Base-by-base conservation (phyloP, 2,888 invertebrate species). In the Ichneumoninae sp. region DNA sequence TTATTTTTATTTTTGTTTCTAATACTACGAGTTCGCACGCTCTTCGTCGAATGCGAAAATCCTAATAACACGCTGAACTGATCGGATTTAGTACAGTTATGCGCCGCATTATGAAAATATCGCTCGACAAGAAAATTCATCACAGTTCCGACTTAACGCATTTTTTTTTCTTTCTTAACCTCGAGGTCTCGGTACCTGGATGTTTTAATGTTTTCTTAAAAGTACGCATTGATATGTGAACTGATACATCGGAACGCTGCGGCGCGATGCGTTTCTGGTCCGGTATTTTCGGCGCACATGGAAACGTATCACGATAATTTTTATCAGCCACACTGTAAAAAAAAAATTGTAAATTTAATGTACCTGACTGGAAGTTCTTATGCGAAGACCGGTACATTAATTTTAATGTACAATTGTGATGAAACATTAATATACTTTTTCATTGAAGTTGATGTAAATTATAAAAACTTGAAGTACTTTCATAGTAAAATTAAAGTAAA, bases 181-280 rank as follows among this genome's bases (percentile, higher is more conserved):
- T 10, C 10, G 40, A 40, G 10, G 0, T 47, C 16, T 47, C 44
- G 44, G 5, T 47, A 47, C 44, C 63, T 74, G 33, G 19, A 63
- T n/a, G n/a, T n/a, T n/a, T n/a, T n/a, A 30, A 63, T 30, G 19
- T 47, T 81, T 69, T 50, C 60, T 79, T 74, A 79, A 83, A 52
- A 71, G 81, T 81, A 77, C 81, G 84, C 81, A 83, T 60, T 77
- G 81, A 83, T 76, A 81, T 81, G 83, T 83, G 76, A 76, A 44
- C 71, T 70, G 60, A 71, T 80, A 76, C 76, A 76, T 66, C 65
- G 57, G 76, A 83, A 83, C 80, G 57, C 60, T 63, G 80, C 71
- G 22, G 47, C 70, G 75, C 79, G 75, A 76, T 50, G 74, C 33
- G 33, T 65, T n/a, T 65, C 75, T 26, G 3, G 10, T 2, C 22